phyloP scores from a whole-genome alignment of 2,888 invertebrate genomes.

The Phalangium opilio region DNA sequence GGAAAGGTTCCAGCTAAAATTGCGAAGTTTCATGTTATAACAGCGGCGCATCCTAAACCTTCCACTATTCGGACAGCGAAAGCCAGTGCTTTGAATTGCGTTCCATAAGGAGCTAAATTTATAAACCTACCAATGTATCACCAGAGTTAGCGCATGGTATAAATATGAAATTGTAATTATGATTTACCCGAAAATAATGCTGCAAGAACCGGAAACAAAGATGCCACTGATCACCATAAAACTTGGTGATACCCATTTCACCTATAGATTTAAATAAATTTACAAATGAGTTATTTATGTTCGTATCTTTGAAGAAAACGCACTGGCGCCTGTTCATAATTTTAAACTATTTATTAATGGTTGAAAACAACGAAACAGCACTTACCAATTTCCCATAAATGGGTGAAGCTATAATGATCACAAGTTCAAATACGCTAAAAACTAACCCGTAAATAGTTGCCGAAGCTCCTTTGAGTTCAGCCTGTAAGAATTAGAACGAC shows the following conservation, averaged over 20 bases:
- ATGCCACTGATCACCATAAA: neutral
- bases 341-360: too few relatives aligned
- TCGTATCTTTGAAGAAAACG: too few relatives aligned
- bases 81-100: conserved; percentile 55
- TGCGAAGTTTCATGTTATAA: conserved; percentile 69
- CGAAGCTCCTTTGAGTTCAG: conserved; percentile 60
- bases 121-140: conserved; percentile 22
- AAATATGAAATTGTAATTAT: neutral
- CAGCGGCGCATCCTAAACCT: conserved; percentile 72
- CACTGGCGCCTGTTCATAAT: too few relatives aligned
- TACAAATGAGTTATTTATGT: neutral
- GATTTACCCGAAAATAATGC: neutral
- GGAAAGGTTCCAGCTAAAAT: conserved; percentile 78
- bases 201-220: neutral
- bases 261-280: neutral
- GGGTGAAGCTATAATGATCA: conserved; percentile 65
- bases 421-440: conserved; percentile 68
- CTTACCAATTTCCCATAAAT: conserved; percentile 49
- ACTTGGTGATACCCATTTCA: neutral
- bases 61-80: conserved; percentile 63
- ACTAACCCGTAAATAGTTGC: conserved; percentile 70
- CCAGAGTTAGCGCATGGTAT: neutral
- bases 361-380: neutral
- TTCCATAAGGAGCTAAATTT: conserved; percentile 34
- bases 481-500: conserved; percentile 28